Conservation (phyloP, 2,888 invertebrate genomes). For the Papilio elwesi region DNA sequence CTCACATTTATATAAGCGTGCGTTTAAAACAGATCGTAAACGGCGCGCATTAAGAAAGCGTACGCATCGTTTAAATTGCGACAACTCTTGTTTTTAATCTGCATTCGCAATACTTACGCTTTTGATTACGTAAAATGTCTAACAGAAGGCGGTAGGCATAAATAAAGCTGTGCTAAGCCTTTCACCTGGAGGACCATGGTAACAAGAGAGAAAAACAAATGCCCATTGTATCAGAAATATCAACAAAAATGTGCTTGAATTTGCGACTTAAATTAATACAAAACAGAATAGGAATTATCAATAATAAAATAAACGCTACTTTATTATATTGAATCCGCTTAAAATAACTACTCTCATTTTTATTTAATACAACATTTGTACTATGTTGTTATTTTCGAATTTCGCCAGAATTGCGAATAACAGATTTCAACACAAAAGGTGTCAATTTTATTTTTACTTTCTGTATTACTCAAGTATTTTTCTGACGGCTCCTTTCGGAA, state of each 20-base stretch:
- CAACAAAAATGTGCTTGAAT: not conserved
- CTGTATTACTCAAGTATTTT: slow-evolving; percentile 2
- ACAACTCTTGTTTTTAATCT: slow-evolving; percentile 42
- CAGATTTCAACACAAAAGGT: not conserved
- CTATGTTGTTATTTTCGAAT: not conserved
- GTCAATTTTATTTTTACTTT: slow-evolving; percentile 1
- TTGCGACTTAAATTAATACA: too few species aligned
- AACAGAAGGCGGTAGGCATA: slow-evolving; percentile 47
- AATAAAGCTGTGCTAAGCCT: slow-evolving; percentile 48
- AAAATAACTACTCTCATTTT: not conserved
- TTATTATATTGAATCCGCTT: not conserved
- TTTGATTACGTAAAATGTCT: slow-evolving; percentile 46
- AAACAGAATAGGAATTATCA: too few species aligned
- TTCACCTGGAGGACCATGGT: slow-evolving; percentile 49
- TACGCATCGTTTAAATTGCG: slow-evolving; percentile 28
- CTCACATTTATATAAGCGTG: slow-evolving; percentile 31
- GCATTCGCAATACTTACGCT: slow-evolving; percentile 42
- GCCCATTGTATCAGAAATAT: not conserved
- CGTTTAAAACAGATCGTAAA: slow-evolving; percentile 30
- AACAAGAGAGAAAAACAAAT: not conserved
- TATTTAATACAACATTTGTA: not conserved
- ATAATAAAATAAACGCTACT: not conserved
- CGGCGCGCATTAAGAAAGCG: slow-evolving; percentile 25
- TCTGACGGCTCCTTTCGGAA: slow-evolving; percentile 1
- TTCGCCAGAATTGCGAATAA: not conserved